These are phyloP conservation scores for Ceratotherium simum DNA, from an alignment of 2,113 vertebrate species.

Conservation along the genomic window DNA sequence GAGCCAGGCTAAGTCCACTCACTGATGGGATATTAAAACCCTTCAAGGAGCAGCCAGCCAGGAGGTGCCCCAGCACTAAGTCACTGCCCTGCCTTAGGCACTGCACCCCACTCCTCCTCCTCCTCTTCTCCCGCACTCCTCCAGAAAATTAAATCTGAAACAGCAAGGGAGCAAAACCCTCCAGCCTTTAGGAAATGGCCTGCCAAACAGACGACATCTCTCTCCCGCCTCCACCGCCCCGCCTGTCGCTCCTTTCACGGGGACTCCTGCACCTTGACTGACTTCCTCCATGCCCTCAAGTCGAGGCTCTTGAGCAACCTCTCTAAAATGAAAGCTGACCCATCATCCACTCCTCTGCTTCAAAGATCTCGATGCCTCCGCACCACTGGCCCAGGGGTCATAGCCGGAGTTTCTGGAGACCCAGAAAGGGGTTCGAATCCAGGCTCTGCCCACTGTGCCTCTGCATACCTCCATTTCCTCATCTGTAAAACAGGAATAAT, in stretches of 20 bases:
- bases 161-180: not conserved
- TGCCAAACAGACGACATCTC: not conserved
- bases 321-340: not conserved
- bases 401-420: not conserved
- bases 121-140: not conserved
- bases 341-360: not conserved
- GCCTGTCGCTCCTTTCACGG: not conserved
- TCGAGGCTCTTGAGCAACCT: not conserved
- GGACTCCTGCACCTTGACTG: not conserved
- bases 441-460: not conserved
- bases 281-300: not conserved
- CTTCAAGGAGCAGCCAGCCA: not conserved
- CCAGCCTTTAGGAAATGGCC: not conserved
- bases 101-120: accelerated
- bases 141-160: not conserved
- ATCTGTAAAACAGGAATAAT: not conserved
- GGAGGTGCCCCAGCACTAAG: accelerated
- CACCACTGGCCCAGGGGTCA: too few species aligned
- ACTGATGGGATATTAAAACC: not conserved
- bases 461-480: not conserved
- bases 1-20: not conserved
- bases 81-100: not conserved
- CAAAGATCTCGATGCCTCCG: not conserved
- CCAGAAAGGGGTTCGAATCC: not conserved
- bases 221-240: not conserved